Conservation (phyloP, 2,113 vertebrate genomes). For the Clarias gariepinus region DNA sequence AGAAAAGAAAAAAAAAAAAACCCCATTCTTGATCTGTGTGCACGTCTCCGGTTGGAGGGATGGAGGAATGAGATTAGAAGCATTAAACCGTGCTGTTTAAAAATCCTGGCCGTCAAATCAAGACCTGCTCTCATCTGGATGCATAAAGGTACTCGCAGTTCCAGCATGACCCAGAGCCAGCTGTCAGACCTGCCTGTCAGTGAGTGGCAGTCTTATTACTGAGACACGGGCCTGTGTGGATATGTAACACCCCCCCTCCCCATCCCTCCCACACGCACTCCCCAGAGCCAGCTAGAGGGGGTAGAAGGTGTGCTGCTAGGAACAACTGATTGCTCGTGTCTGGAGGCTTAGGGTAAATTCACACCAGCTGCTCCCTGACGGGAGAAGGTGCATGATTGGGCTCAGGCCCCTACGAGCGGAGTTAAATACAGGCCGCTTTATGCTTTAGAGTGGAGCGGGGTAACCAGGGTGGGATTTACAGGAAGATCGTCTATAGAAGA, state of each 20-base stretch:
- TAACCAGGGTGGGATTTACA: neutral
- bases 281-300: constrained; percentile 49
- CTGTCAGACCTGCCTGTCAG: constrained; percentile 55
- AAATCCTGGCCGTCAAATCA: constrained; percentile 36
- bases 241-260: constrained; percentile 35
- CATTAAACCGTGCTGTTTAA: constrained; percentile 1
- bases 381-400: constrained; percentile 18
- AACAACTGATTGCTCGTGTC: constrained; percentile 44
- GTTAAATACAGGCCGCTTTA: neutral
- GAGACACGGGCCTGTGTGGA: constrained; percentile 51
- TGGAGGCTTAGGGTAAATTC: constrained; percentile 51
- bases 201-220: constrained; percentile 56
- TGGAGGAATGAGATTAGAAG: neutral
- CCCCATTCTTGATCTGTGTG: neutral
- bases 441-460: neutral
- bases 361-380: constrained; percentile 45
- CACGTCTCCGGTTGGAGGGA: neutral
- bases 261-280: constrained; percentile 37
- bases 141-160: constrained; percentile 52
- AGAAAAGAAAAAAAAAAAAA: neutral
- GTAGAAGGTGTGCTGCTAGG: constrained; percentile 43
- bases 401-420: neutral
- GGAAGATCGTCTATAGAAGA: neutral
- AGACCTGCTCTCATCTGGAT: constrained; percentile 54
- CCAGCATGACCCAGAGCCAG: constrained; percentile 50